Evolutionary conservation across 2,888 invertebrate species (phyloP), one percentile per base, ranked within the genome.

Genomic region (Lymantria monacha): DNA sequence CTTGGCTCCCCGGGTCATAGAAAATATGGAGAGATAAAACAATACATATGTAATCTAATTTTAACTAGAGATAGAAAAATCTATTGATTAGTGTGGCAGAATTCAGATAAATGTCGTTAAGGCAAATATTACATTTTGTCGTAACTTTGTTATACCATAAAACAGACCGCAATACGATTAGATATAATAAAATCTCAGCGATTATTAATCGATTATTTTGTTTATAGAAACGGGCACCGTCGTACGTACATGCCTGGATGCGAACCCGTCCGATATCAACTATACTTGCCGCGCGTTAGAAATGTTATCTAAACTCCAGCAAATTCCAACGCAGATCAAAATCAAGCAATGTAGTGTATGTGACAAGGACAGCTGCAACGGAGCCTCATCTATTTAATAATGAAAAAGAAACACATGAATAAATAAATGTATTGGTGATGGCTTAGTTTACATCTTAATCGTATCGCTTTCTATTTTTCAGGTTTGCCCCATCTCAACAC

Each of bases 291-390:
- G 71, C 9, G 55, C 73, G 7, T 59, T 90, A 38, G 74, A 78
- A 31, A 65, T 48, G 38, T 49, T 64, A 11, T 59, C 78, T 10
- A 74, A 70, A 14, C 8, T 50, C n/a, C 12, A 54, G 14, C 54
- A 53, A 5, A 63, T 70, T 14, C 70, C 72, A 15, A 13, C 42
- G n/a, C 50, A 52, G 57, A 77, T 63, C 65, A 76, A 66, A 54
- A 73, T 90, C 63, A 82, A 77, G 50, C 61, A 74, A 59, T 91
- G 90, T 82, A 73, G 73, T 52, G 81, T 89, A 41, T 93, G 93
- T 69, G 83, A 89, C 68, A 85, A 82, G 54, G 93, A 93, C 53
- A 83, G 76, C 49, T 93, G 93, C 79, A 93, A 93, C 62, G 83
- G 82, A 30, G 87, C 87, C 48, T 80, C 79, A 9, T 71, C 87